These are phyloP conservation scores for Dicrurus megarhynchus DNA, from an alignment of 2,113 vertebrate species.

Conservation along the genomic window DNA sequence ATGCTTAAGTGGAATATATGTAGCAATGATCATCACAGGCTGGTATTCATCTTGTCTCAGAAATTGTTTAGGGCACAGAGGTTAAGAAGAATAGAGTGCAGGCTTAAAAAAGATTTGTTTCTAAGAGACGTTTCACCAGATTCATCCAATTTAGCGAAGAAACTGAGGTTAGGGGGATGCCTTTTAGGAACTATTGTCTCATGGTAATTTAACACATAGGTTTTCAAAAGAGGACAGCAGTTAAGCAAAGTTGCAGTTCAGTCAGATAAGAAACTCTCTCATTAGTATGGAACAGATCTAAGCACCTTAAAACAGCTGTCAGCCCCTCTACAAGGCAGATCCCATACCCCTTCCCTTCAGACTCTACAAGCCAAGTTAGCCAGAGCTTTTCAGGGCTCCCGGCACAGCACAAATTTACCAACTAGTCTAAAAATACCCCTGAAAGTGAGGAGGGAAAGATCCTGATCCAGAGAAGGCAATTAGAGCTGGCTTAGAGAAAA, in stretches of 20 bases:
- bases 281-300: conserved; percentile 23
- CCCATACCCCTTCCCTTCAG: background rate
- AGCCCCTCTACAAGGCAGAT: background rate
- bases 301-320: background rate
- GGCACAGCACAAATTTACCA: background rate
- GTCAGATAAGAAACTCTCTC: conserved; percentile 3
- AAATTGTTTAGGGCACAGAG: conserved; percentile 48
- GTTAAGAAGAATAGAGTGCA: conserved; percentile 49
- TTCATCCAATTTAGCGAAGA: conserved; percentile 33
- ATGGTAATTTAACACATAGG: background rate
- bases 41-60: conserved; percentile 48
- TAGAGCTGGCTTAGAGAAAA: background rate
- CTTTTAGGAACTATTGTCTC: conserved; percentile 28
- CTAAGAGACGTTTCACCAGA: conserved; percentile 35
- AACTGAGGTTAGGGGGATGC: conserved; percentile 18
- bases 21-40: background rate
- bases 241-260: background rate
- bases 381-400: background rate
- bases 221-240: conserved; percentile 15
- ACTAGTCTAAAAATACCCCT: background rate
- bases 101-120: conserved; percentile 61
- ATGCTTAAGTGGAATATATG: conserved; percentile 28
- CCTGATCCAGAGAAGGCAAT: background rate
- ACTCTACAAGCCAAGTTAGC: background rate
- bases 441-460: background rate